Conservation (phyloP, 2,888 invertebrate species). For the Prenolepis imparis region DNA sequence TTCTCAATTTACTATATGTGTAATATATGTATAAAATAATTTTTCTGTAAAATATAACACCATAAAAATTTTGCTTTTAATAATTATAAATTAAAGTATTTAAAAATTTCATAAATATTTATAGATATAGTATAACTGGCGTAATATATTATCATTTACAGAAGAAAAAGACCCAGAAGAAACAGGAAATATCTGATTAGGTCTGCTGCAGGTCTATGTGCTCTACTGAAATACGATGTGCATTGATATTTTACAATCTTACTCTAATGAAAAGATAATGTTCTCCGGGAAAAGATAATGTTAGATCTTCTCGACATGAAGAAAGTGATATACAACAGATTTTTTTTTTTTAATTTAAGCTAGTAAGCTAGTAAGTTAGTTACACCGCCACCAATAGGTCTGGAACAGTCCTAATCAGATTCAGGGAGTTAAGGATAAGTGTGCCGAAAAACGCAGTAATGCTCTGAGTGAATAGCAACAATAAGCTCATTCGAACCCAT, state of each 20-base stretch:
- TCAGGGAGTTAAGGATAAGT: conserved; percentile 80
- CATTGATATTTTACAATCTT: conserved; percentile 55
- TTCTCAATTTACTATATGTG: not conserved
- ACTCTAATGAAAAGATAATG: conserved; percentile 25
- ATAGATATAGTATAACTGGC: conserved; percentile 27
- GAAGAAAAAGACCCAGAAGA: conserved; percentile 55
- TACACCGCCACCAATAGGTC: conserved; percentile 78
- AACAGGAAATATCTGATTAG: conserved; percentile 84
- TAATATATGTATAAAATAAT: not conserved
- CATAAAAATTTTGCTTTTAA: not conserved
- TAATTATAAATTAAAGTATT: conserved; percentile 14
- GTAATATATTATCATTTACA: conserved; percentile 6
- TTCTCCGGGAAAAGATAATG: not conserved
- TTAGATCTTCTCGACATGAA: conserved; percentile 4
- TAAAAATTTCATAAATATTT: not conserved
- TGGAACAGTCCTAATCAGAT: conserved; percentile 87
- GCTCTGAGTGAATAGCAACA: conserved; percentile 52
- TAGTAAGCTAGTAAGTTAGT: conserved; percentile 75
- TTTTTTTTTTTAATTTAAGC: conserved; percentile 42
- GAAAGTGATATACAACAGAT: conserved; percentile 30
- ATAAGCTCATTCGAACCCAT: not conserved
- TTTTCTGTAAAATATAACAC: not conserved
- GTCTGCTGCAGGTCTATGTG: conserved; percentile 81
- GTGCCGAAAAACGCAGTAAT: conserved; percentile 82
- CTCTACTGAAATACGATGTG: conserved; percentile 16